These are phyloP conservation scores for Tauraco hartlaubi DNA, from an alignment of 2,797 vertebrate genomes.

Conservation along the genomic window DNA sequence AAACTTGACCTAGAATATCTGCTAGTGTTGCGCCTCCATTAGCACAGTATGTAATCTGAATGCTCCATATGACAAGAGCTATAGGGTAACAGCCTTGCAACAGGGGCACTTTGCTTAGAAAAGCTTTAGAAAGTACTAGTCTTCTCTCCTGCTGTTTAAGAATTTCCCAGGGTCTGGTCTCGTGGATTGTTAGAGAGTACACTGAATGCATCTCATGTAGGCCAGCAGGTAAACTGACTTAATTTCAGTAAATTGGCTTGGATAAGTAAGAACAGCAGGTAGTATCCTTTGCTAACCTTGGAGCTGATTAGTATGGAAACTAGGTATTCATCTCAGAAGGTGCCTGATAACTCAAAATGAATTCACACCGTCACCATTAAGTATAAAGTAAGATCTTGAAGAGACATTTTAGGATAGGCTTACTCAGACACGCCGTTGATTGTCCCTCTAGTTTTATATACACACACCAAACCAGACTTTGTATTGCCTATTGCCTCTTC, in stretches of 20 bases:
- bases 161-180: background rate
- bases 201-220: background rate
- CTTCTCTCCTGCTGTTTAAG: background rate
- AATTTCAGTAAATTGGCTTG: background rate
- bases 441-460: background rate
- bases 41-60: background rate
- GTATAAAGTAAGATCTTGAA: background rate
- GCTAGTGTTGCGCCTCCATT: background rate
- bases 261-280: background rate
- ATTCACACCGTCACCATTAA: background rate
- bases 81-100: background rate
- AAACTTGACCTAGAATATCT: background rate
- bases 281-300: slow-evolving; percentile 23
- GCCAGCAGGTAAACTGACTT: background rate
- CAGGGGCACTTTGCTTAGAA: background rate
- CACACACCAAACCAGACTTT: background rate
- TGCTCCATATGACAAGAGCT: background rate
- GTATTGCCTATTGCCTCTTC: background rate
- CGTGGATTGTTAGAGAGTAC: background rate
- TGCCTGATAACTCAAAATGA: background rate
- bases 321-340: background rate
- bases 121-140: background rate
- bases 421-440: background rate
- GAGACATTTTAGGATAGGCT: background rate
- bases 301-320: background rate